Percentiles rank a stretch among this genome's conserved stretches.
These are phyloP conservation scores for Pyrrhura leucotis DNA, from an alignment of 2,797 vertebrate genomes.

Conservation along the genomic window DNA sequence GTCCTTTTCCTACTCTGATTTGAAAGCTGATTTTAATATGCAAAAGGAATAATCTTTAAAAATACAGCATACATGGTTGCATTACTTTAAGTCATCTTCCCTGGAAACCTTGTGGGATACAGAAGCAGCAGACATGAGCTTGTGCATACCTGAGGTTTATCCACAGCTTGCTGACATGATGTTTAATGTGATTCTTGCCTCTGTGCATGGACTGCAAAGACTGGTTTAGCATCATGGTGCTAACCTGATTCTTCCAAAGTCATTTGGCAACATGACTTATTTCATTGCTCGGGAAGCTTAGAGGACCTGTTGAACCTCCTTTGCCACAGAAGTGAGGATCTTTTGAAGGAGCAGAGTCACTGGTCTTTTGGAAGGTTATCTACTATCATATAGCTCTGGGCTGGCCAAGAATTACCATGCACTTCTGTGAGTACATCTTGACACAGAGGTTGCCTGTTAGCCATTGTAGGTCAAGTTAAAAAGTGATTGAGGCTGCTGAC, in stretches of 20 bases:
- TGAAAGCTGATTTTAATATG: neutral
- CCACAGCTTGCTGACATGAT: neutral
- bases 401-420: neutral
- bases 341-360: neutral
- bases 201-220: neutral
- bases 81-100: neutral
- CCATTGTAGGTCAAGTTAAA: neutral
- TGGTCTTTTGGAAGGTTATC: neutral
- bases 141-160: neutral
- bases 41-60: neutral
- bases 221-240: neutral
- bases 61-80: neutral
- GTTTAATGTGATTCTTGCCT: neutral
- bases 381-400: rapidly evolving
- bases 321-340: neutral
- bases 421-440: neutral
- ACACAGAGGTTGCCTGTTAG: neutral
- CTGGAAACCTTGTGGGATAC: neutral
- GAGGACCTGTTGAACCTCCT: neutral
- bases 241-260: neutral
- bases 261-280: neutral
- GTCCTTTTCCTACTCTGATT: neutral
- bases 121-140: neutral
- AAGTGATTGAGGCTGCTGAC: neutral
- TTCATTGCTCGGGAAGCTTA: neutral